Percentiles rank a stretch among this genome's conserved stretches.
Evolutionary conservation across 2,797 vertebrate genomes (phyloP).

Genomic region (Scolopax bukidnonensis): DNA sequence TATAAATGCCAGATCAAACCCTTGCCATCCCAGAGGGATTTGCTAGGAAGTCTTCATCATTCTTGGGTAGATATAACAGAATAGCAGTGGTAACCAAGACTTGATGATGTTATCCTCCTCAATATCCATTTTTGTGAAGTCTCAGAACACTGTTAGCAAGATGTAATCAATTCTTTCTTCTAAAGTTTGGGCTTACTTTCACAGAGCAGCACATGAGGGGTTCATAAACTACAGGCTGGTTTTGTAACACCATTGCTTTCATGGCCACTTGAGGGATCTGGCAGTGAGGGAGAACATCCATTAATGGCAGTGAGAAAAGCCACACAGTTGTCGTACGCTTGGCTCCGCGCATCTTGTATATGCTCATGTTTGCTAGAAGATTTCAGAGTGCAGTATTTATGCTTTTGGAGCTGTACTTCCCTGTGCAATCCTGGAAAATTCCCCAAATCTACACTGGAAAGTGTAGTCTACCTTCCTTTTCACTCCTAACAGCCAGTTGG

Average conservation of each 20-base stretch:
- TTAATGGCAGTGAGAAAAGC: background rate
- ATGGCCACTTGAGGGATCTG: background rate
- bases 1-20: background rate
- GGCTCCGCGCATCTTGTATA: accelerated
- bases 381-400: background rate
- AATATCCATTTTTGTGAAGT: background rate
- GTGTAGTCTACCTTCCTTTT: background rate
- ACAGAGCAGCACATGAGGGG: background rate
- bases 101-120: background rate
- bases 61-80: background rate
- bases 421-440: background rate
- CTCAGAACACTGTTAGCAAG: background rate
- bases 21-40: background rate
- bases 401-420: background rate
- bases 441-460: background rate
- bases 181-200: background rate
- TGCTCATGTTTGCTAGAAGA: background rate
- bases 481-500: background rate
- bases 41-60: background rate
- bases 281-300: background rate
- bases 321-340: accelerated
- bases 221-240: background rate
- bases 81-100: accelerated
- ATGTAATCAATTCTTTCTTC: background rate
- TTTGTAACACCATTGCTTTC: background rate